Percentiles rank a stretch among this genome's conserved stretches.
phyloP scores from a whole-genome alignment of 1,140 invertebrate genomes.

The Drosophila carrolli region DNA sequence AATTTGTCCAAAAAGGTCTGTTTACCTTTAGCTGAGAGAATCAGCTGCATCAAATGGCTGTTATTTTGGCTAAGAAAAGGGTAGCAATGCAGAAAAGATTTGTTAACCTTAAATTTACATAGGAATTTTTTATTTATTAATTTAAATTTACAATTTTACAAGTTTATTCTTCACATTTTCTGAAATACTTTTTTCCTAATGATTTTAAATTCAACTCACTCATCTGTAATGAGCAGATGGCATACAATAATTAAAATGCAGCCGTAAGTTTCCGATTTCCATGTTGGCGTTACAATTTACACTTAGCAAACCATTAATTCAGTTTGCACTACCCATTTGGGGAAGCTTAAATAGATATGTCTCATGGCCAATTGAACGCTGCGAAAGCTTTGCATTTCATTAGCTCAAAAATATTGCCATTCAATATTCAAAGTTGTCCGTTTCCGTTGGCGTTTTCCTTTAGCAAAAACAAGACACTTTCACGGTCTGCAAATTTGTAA shows the following conservation, averaged over 20 bases:
- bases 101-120: no score
- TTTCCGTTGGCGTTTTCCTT: conserved; percentile 35
- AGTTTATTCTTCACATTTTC: no score
- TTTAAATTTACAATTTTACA: no score
- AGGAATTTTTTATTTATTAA: no score
- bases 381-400: conserved; percentile 47
- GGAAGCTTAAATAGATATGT: conserved; percentile 30
- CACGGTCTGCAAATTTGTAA: conserved; percentile 61
- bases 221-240: conserved; percentile 15
- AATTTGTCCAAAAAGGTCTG: no score
- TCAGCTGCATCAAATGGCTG: no score
- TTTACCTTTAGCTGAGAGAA: no score
- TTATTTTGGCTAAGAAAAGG: no score
- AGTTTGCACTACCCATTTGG: conserved; percentile 33
- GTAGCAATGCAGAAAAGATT: no score
- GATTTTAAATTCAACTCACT: not conserved
- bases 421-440: conserved; percentile 34
- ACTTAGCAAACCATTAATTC: conserved; percentile 40
- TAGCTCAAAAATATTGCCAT: conserved; percentile 30
- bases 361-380: conserved; percentile 68
- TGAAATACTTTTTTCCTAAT: not conserved
- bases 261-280: conserved; percentile 1
- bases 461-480: conserved; percentile 38
- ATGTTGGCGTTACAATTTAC: conserved; percentile 68
- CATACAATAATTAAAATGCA: conserved; percentile 17